Base-by-base conservation (phyloP, 2,888 invertebrate genomes). In the Ommatoiulus sabulosus region DNA sequence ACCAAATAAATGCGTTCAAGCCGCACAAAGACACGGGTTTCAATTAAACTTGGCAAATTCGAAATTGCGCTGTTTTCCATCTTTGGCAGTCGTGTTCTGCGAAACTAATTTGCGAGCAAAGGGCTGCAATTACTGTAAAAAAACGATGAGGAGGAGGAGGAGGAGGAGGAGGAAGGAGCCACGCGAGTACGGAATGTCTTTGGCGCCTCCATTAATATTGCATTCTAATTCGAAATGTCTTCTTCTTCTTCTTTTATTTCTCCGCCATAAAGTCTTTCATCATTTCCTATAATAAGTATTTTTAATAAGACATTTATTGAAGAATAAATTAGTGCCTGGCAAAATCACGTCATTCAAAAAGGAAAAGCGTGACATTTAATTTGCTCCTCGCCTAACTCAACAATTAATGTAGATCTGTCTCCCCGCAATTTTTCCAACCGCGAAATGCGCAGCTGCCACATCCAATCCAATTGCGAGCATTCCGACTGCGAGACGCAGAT, bases 271-370 rank as follows among this genome's bases (percentile, higher is more conserved):
- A 72, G 72, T 72, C 72, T 72, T 72, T 72, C 72, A 72, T 72
- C 72, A 72, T 72, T 72, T 72, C 72, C 72, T 72, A 72, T 72
- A 72, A 72, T 72, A 72, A 72, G 72, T 72, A 72, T 72, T 72
- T 72, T 72, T 72, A 72, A 72, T 72, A 72, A 72, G 72, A 72
- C 72, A 72, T 72, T 72, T 72, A 72, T 72, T 72, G 72, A 72
- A 72, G 72, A 72, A 72, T 72, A 72, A 72, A 72, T 72, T 72
- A 72, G 72, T 72, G 72, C 72, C 72, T 72, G 72, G 72, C 72
- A 72, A 72, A 72, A 72, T 86, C 86, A 57, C 88, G 48, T 85
- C 85, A 88, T 44, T 57, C 88, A 86, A 87, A 35, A 89, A 87
- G 72, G 72, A 84, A 44, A 46, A 85, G 85, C 46, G 85, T 85